Evolutionary conservation across 1,140 invertebrate genomes (phyloP).

Genomic region (Sycophaga agraensis): DNA sequence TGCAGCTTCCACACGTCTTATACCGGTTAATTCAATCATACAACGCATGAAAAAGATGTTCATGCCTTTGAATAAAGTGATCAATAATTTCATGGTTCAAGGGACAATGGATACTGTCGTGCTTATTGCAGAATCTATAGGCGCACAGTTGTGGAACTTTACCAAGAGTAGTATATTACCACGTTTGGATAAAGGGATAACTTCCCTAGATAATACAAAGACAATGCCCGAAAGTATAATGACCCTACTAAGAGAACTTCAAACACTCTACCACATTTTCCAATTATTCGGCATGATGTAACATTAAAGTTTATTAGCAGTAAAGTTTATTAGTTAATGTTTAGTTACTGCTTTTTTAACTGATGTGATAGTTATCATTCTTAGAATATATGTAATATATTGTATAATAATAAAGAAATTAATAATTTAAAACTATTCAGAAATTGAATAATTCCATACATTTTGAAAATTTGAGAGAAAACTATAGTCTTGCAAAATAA

Average conservation of each 20-base stretch:
- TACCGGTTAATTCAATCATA: not conserved
- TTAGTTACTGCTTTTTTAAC: too few relatives aligned
- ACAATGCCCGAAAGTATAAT: not conserved
- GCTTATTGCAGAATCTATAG: not conserved
- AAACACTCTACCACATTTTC: conserved; percentile 7
- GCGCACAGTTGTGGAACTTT: not conserved
- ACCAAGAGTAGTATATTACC: not conserved
- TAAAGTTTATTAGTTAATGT: too few relatives aligned
- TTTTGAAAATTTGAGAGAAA: too few relatives aligned
- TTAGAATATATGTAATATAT: too few relatives aligned
- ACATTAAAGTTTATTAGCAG: not conserved
- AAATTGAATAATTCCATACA: too few relatives aligned
- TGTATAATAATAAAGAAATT: too few relatives aligned
- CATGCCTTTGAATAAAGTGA: too few relatives aligned
- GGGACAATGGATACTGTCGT: not conserved
- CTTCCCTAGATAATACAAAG: not conserved
- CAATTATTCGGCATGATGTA: not conserved
- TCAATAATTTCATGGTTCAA: not conserved
- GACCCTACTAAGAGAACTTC: not conserved
- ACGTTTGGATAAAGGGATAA: not conserved
- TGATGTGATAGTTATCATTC: too few relatives aligned
- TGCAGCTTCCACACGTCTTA: not conserved
- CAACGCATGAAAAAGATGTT: too few relatives aligned
- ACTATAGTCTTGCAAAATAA: too few relatives aligned
- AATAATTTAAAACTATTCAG: too few relatives aligned